Evolutionary conservation across 2,888 invertebrate species (phyloP).

Genomic region (Xestia c-nigrum): DNA sequence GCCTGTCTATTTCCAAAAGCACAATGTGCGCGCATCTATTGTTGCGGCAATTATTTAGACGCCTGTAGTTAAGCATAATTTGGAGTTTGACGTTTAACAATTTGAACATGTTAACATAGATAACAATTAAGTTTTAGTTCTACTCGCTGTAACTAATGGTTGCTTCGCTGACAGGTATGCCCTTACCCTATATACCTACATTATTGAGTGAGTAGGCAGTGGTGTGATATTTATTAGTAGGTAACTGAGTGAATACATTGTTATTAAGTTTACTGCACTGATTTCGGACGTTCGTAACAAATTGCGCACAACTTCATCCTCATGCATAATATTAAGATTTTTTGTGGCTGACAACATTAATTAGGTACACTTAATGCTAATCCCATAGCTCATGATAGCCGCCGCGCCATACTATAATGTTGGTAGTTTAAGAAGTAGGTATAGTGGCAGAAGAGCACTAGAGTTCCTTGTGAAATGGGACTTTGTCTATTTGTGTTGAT

Average conservation of each 20-base stretch:
- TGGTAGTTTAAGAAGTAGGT: constrained; percentile 33
- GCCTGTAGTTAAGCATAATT: constrained; percentile 33
- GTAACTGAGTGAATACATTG: constrained; percentile 8
- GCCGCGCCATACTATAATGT: no score
- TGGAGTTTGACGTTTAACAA: constrained; percentile 45
- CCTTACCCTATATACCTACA: constrained; percentile 4
- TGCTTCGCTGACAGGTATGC: constrained; percentile 36
- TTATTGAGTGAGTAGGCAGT: neutral
- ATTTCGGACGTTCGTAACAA: constrained; percentile 13
- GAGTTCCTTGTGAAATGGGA: neutral
- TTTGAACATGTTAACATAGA: constrained; percentile 38
- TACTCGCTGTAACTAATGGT: constrained; percentile 35
- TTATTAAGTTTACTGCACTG: neutral
- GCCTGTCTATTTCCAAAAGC: constrained; percentile 58
- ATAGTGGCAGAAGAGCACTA: neutral
- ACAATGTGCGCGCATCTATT: constrained; percentile 31
- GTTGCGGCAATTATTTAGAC: constrained; percentile 51
- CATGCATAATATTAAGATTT: neutral
- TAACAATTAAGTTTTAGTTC: constrained; percentile 50
- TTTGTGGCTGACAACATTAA: constrained; percentile 7
- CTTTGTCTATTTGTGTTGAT: constrained; percentile 40
- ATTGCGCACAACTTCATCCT: neutral
- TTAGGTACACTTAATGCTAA: constrained; percentile 23
- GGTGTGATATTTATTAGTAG: constrained; percentile 16
- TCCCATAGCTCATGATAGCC: constrained; percentile 8